A percentile compares a stretch with the other conserved stretches of the same genome.
phyloP scores from a whole-genome alignment of 2,797 vertebrate genomes.

The Stomatorhinus walkeri region DNA sequence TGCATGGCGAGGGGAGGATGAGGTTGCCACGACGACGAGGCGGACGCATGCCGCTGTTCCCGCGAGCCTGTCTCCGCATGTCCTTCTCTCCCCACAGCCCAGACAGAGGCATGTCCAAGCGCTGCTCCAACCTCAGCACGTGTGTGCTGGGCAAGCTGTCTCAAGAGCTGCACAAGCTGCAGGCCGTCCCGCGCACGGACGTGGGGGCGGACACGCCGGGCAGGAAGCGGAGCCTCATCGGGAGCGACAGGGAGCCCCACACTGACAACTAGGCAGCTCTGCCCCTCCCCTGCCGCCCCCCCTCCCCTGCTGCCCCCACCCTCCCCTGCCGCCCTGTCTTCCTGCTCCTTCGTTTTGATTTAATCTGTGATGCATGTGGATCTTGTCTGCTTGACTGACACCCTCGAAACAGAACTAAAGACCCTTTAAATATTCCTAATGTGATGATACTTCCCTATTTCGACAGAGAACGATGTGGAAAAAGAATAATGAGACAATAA shows the following conservation, averaged over 20 bases:
- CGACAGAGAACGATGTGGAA: constrained; percentile 51
- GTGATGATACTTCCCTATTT: constrained; percentile 26
- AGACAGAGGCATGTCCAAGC: constrained; percentile 79
- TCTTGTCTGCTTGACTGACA: constrained; percentile 57
- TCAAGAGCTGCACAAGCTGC: constrained; percentile 84
- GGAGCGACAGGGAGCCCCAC: constrained; percentile 65
- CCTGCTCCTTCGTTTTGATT: constrained; percentile 26
- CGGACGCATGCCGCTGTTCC: constrained; percentile 53
- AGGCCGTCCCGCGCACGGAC: constrained; percentile 80
- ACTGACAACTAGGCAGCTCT: constrained; percentile 59
- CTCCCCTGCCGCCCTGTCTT: neutral
- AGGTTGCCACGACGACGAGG: constrained; percentile 18
- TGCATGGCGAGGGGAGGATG: constrained; percentile 20
- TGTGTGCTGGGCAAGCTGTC: constrained; percentile 80
- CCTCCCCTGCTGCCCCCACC: neutral
- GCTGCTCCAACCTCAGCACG: constrained; percentile 87
- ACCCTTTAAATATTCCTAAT: constrained; percentile 38
- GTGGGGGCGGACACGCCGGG: constrained; percentile 80
- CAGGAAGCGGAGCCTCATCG: constrained; percentile 75
- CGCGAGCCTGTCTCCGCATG: constrained; percentile 67
- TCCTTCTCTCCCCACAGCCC: constrained; percentile 68
- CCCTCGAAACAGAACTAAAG: constrained; percentile 45
- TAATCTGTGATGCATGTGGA: constrained; percentile 63
- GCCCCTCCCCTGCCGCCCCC: neutral
- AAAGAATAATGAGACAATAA: constrained; percentile 41